Conservation (phyloP, 2,797 vertebrate genomes). For the Sciurus carolinensis region DNA sequence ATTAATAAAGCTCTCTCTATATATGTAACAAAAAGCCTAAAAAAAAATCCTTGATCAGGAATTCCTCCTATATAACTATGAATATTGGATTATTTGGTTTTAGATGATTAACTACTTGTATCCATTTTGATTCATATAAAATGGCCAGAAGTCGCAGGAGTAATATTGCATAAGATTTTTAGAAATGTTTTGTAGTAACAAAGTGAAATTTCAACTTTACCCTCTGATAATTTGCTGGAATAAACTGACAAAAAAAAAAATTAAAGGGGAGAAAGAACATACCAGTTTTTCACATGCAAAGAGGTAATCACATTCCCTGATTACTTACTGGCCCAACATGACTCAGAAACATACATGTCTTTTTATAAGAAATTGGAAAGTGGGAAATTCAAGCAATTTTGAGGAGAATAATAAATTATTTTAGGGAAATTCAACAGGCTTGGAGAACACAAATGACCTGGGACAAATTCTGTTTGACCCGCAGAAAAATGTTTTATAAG, state of each 20-base stretch:
- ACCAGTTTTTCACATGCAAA: not conserved
- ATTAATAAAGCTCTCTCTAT: not conserved
- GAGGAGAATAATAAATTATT: not conserved
- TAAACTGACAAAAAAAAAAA: not conserved
- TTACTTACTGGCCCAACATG: not conserved
- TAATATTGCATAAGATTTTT: not conserved
- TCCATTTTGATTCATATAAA: constrained; percentile 5
- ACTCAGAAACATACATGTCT: not conserved
- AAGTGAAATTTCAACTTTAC: not conserved
- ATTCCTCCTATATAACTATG: not conserved
- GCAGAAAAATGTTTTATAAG: not conserved
- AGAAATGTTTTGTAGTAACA: not conserved
- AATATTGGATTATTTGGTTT: not conserved
- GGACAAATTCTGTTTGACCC: not conserved
- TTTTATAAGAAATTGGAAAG: not conserved
- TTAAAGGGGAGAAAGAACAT: not conserved
- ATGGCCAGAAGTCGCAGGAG: not conserved
- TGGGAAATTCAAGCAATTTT: not conserved
- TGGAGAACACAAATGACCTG: not conserved
- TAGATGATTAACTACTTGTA: not conserved
- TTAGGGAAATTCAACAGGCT: not conserved
- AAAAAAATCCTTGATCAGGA: not conserved
- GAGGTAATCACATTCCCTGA: not conserved
- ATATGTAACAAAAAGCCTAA: not conserved
- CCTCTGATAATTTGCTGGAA: not conserved